phyloP scores from a whole-genome alignment of 2,888 invertebrate genomes.

The Plebejus melissa region DNA sequence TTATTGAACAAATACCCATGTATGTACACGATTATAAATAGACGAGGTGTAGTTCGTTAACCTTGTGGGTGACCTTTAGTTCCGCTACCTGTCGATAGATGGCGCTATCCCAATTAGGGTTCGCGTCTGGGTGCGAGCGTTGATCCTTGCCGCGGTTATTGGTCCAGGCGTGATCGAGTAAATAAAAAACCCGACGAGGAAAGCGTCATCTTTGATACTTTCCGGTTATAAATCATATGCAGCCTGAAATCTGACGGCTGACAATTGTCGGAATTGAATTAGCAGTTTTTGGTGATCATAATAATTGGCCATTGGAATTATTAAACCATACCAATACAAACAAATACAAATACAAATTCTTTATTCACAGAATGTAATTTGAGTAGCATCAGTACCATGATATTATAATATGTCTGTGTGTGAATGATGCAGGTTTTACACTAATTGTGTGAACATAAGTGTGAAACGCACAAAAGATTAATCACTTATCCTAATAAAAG shows the following conservation, averaged over 20 bases:
- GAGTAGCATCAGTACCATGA: not conserved
- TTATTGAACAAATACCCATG: conserved; percentile 39
- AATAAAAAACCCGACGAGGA: conserved; percentile 44
- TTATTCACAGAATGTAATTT: too few species aligned
- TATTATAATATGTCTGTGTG: not conserved
- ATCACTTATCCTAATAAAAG: not conserved
- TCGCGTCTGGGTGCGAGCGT: conserved; percentile 49
- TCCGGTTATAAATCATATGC: conserved; percentile 33
- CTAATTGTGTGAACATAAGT: not conserved
- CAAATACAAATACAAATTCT: too few species aligned
- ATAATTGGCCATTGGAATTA: not conserved
- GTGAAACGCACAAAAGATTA: too few species aligned
- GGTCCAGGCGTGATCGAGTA: conserved; percentile 45
- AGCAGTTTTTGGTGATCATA: not conserved
- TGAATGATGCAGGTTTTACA: not conserved
- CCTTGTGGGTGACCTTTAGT: conserved; percentile 41
- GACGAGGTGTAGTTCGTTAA: conserved; percentile 43
- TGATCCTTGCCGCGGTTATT: conserved; percentile 56
- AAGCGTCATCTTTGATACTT: conserved; percentile 46
- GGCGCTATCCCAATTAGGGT: conserved; percentile 50
- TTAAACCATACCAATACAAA: too few species aligned
- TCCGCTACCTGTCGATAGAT: conserved; percentile 42
- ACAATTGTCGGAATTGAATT: conserved; percentile 15
- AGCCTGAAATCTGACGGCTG: conserved; percentile 17
- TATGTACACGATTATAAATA: conserved; percentile 42